phyloP scores from a whole-genome alignment of 1,140 invertebrate genomes.

The Planococcus citri region DNA sequence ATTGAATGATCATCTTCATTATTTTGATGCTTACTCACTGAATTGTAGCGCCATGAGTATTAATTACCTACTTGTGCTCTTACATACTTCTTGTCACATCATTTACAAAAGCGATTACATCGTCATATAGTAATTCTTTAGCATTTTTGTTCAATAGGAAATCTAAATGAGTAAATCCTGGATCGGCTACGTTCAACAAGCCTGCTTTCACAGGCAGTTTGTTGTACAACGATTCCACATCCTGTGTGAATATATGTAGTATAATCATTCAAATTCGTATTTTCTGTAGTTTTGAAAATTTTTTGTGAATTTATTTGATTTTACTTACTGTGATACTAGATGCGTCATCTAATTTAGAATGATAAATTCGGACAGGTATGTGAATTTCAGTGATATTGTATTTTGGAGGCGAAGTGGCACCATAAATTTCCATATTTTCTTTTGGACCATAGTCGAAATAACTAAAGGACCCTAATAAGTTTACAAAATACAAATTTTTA shows the following conservation, averaged over 20 bases:
- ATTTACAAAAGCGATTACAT: no score
- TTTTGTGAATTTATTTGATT: no score
- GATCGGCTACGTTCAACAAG: conserved; percentile 41
- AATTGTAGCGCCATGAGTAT: no score
- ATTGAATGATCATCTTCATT: no score
- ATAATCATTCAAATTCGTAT: no score
- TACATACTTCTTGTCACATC: no score
- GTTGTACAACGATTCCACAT: conserved; percentile 42
- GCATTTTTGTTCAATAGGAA: conserved; percentile 42
- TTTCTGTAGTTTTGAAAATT: no score
- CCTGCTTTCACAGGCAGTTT: conserved; percentile 40
- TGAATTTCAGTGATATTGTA: conserved; percentile 43
- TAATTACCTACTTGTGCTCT: no score
- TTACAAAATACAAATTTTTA: conserved; percentile 29
- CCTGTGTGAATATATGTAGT: conserved; percentile 33
- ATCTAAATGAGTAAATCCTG: conserved; percentile 50
- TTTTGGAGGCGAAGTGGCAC: conserved; percentile 37
- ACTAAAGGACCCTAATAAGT: no score
- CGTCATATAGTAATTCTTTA: conserved; percentile 42
- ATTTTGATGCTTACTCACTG: no score
- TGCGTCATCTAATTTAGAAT: no score
- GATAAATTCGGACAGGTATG: conserved; percentile 45
- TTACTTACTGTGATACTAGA: no score
- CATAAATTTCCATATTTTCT: conserved; percentile 36
- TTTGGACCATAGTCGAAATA: conserved; percentile 33